A percentile compares a stretch with the other conserved stretches of the same genome.
phyloP scores from a whole-genome alignment of 64 coral and sea anemone genomes.

The Porites lutea region DNA sequence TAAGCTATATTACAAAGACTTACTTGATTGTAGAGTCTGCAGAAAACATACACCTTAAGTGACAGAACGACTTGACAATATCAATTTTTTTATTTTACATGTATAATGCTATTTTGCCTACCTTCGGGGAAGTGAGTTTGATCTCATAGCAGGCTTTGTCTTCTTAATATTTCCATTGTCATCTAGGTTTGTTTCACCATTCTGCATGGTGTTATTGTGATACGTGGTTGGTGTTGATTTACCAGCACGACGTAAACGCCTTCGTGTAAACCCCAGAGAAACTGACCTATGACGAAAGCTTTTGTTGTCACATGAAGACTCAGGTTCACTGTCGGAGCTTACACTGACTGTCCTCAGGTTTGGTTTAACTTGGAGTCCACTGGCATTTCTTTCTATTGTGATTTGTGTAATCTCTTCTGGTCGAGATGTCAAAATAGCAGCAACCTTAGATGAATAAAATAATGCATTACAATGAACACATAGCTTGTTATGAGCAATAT shows the following conservation, averaged over 20 bases:
- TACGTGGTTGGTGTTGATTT: not conserved
- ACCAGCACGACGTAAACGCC: not conserved
- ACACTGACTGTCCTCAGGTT: not conserved
- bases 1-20: too few species aligned
- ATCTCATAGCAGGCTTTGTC: slow-evolving; percentile 43
- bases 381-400: slow-evolving; percentile 47
- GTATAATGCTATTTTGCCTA: not conserved
- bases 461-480: not conserved
- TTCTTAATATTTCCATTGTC: slow-evolving; percentile 22
- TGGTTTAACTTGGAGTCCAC: slow-evolving; percentile 4
- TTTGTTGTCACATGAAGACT: not conserved
- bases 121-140: slow-evolving; percentile 57
- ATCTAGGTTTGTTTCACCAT: slow-evolving; percentile 26
- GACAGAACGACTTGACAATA: too few species aligned
- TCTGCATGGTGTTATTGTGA: not conserved
- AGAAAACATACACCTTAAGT: too few species aligned
- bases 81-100: too few species aligned
- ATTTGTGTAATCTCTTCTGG: slow-evolving; percentile 54
- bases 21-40: too few species aligned
- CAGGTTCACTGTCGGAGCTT: slow-evolving; percentile 27
- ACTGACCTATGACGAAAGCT: slow-evolving; percentile 10
- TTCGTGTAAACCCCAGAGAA: slow-evolving; percentile 14
- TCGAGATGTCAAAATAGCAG: slow-evolving; percentile 1
- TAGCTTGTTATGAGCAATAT: too few species aligned
- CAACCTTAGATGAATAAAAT: not conserved